Evolutionary conservation across 2,113 vertebrate genomes (phyloP).

Genomic region (Cololabis saira): DNA sequence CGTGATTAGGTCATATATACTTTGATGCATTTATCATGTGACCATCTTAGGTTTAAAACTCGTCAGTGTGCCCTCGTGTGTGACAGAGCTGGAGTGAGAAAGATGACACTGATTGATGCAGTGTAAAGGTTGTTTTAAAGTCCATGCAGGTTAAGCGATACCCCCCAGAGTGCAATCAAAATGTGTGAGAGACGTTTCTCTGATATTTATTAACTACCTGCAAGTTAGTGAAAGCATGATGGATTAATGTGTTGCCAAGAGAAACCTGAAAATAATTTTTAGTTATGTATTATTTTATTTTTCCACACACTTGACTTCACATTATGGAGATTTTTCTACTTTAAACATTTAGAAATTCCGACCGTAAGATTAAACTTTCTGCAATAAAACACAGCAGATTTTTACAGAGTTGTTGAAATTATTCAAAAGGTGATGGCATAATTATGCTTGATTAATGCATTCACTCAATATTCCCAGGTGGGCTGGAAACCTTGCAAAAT

Average conservation of each 20-base stretch:
- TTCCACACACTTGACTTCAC: no score
- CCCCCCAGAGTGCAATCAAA: slow-evolving; percentile 54
- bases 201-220: slow-evolving; percentile 56
- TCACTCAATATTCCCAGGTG: neutral
- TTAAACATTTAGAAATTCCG: no score
- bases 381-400: no score
- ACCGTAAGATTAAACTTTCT: no score
- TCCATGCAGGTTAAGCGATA: slow-evolving; percentile 32
- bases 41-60: neutral
- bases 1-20: slow-evolving; percentile 46
- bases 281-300: no score
- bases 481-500: neutral
- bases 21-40: slow-evolving; percentile 9
- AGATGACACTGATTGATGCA: slow-evolving; percentile 30
- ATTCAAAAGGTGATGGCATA: no score
- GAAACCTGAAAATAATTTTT: neutral
- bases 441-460: no score
- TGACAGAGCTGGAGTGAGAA: slow-evolving; percentile 6
- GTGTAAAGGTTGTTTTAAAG: slow-evolving; percentile 33
- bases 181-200: slow-evolving; percentile 39
- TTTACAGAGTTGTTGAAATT: no score
- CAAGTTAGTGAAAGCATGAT: slow-evolving; percentile 5
- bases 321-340: no score
- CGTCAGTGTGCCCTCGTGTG: slow-evolving; percentile 3
- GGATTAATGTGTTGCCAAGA: neutral